A percentile compares a stretch with the other conserved stretches of the same genome.
Evolutionary conservation across 2,888 invertebrate species (phyloP).

Genomic region (Acronicta aceris): DNA sequence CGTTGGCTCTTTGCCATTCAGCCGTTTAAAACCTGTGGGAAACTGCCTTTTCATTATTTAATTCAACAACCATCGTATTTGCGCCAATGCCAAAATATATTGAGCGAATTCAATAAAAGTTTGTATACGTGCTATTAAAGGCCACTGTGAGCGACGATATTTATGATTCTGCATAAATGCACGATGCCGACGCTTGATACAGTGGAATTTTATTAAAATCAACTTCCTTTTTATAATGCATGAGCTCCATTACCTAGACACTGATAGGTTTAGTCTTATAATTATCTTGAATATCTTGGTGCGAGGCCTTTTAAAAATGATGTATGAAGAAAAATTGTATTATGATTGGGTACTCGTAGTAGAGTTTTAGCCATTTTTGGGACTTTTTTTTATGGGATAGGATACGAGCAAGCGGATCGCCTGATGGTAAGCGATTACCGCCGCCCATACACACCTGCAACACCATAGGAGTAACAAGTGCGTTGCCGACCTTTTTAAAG

Average conservation of each 20-base stretch:
- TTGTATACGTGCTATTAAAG: conserved; percentile 60
- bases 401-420: no score
- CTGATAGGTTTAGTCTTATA: conserved; percentile 13
- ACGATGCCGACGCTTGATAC: conserved; percentile 37
- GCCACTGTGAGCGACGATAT: conserved; percentile 54
- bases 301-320: conserved; percentile 4
- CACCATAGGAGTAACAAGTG: no score
- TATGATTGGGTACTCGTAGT: no score
- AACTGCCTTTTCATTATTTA: conserved; percentile 84
- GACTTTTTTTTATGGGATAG: no score
- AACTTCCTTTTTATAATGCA: conserved; percentile 39
- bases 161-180: conserved; percentile 55
- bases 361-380: no score
- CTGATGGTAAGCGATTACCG: no score
- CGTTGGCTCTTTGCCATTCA: conserved; percentile 80
- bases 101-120: conserved; percentile 66
- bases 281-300: conserved; percentile 16
- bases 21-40: conserved; percentile 80
- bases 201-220: conserved; percentile 43
- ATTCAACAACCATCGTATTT: conserved; percentile 84
- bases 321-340: no score
- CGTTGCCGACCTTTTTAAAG: no score
- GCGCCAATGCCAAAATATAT: conserved; percentile 81
- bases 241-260: conserved; percentile 26
- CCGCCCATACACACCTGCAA: no score